These are phyloP conservation scores for Microtus pennsylvanicus DNA, from an alignment of 2,113 vertebrate species.

Conservation along the genomic window DNA sequence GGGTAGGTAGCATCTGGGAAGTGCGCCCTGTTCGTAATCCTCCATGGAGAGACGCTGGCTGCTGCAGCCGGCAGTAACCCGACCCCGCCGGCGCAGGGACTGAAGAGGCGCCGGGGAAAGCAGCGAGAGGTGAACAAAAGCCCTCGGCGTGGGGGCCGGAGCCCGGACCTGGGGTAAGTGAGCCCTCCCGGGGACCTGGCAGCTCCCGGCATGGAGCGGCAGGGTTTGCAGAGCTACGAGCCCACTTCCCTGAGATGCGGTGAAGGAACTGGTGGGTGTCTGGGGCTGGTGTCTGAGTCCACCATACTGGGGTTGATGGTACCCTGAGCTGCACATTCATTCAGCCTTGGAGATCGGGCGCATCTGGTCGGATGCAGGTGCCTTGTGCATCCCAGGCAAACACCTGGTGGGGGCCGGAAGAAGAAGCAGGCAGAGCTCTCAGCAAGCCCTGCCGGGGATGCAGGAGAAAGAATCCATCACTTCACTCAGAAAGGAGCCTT, in stretches of 20 bases:
- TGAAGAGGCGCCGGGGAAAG: constrained; percentile 32
- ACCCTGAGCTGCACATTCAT: neutral
- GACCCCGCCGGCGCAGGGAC: constrained; percentile 50
- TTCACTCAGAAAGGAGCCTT: constrained; percentile 10
- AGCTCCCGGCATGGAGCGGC: neutral
- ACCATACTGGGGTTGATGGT: neutral
- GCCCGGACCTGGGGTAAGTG: constrained; percentile 66
- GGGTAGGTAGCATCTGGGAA: constrained; percentile 47
- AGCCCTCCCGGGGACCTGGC: neutral
- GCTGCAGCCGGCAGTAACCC: constrained; percentile 69
- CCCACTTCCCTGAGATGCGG: neutral
- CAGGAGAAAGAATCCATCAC: constrained; percentile 45
- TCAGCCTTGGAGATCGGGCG: neutral
- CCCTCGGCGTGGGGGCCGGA: constrained; percentile 48
- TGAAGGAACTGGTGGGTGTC: neutral
- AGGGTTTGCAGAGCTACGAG: neutral
- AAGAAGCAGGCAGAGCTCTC: neutral
- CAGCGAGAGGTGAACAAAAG: constrained; percentile 70
- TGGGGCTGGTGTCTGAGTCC: constrained; percentile 9
- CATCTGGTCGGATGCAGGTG: neutral
- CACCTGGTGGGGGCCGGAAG: neutral
- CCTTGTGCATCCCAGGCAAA: constrained; percentile 30
- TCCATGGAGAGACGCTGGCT: constrained; percentile 74
- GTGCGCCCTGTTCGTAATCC: constrained; percentile 37
- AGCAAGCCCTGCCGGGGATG: constrained; percentile 15